phyloP scores from a whole-genome alignment of 37 sponge, comb jelly and placozoan genomes.

The Hormiphora californensis region DNA sequence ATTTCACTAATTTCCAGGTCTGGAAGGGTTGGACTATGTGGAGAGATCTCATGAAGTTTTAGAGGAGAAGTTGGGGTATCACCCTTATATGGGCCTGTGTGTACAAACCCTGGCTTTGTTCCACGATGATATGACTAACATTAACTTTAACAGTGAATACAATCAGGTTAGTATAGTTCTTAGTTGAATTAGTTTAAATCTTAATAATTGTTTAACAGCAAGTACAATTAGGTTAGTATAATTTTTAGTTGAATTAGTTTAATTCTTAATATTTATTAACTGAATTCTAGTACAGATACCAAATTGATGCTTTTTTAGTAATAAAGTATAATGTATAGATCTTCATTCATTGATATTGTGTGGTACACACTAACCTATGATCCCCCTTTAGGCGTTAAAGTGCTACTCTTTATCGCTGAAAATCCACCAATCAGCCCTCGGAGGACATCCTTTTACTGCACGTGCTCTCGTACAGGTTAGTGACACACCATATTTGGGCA shows the following conservation, averaged over 20 bases:
- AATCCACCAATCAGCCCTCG: background rate
- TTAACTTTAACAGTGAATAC: background rate
- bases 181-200: too few relatives aligned
- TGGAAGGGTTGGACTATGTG: constrained; percentile 42
- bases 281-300: too few relatives aligned
- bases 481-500: background rate
- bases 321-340: too few relatives aligned
- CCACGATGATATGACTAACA: constrained; percentile 15
- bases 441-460: background rate
- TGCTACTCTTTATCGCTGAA: background rate
- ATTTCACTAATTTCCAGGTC: background rate
- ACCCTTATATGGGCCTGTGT: constrained; percentile 33
- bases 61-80: background rate
- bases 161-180: constrained; percentile 13
- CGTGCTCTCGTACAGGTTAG: background rate
- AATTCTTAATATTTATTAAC: too few relatives aligned
- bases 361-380: too few relatives aligned
- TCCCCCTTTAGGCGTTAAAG: background rate
- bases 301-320: too few relatives aligned
- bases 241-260: too few relatives aligned
- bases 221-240: too few relatives aligned
- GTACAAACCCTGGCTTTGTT: constrained; percentile 9
- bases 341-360: too few relatives aligned
- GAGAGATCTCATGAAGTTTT: constrained; percentile 5
- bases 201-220: too few relatives aligned